Conservation (phyloP, 2,888 invertebrate species). For the Brachycybe producta region DNA sequence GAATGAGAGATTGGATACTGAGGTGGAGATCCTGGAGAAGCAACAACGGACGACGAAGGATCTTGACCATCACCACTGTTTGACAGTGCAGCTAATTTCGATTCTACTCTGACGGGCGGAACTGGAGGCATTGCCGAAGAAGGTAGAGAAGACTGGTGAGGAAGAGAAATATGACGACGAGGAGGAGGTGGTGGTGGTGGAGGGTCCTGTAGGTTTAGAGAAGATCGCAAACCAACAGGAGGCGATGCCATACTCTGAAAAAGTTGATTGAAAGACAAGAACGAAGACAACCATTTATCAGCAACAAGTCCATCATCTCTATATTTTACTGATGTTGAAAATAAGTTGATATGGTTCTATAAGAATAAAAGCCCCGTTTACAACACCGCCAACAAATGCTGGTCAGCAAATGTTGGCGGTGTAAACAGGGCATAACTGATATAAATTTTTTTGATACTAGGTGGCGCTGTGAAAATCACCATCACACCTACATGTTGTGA, state of each 20-base stretch:
- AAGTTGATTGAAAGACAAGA: too few species aligned
- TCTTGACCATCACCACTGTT: conserved; percentile 3
- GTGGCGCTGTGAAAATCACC: too few species aligned
- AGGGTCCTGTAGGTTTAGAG: conserved; percentile 16
- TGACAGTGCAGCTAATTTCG: conserved; percentile 7
- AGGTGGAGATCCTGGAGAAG: conserved; percentile 28
- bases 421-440: too few species aligned
- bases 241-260: too few species aligned
- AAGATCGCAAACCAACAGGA: conserved; percentile 22
- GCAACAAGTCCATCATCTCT: neutral
- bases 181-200: conserved; percentile 18
- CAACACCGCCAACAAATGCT: too few species aligned
- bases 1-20: conserved; percentile 21
- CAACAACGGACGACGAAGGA: conserved; percentile 25
- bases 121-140: conserved; percentile 12
- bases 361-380: too few species aligned
- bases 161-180: conserved; percentile 11
- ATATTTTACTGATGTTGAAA: too few species aligned
- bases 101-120: conserved; percentile 17
- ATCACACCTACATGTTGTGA: too few species aligned
- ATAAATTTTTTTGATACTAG: too few species aligned
- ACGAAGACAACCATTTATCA: conserved; percentile 6
- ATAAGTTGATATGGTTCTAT: too few species aligned
- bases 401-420: too few species aligned
- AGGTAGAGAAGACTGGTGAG: conserved; percentile 20